Percentiles rank a stretch among this genome's conserved stretches.
Conservation (phyloP, 2,113 vertebrate genomes). For the Colinus virginianus region DNA sequence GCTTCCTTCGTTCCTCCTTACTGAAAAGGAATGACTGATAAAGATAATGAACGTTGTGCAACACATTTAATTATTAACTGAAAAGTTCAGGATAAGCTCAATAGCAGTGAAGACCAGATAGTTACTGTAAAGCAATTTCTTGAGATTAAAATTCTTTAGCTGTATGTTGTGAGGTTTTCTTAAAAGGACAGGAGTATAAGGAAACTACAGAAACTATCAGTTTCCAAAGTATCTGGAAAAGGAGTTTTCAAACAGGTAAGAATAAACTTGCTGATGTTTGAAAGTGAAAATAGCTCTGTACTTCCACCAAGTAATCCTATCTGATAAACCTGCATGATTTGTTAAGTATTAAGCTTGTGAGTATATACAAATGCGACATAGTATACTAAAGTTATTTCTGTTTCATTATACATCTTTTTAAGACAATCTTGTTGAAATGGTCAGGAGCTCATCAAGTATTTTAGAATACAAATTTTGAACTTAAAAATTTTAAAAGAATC, state of each 20-base stretch:
- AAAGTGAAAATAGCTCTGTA: neutral
- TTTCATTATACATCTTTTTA: neutral
- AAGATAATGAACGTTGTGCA: neutral
- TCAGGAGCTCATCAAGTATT: neutral
- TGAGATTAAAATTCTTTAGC: neutral
- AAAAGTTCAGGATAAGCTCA: neutral
- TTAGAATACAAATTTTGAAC: neutral
- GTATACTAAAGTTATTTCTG: neutral
- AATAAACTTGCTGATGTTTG: neutral
- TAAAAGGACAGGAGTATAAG: fast-evolving
- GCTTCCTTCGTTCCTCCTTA: neutral
- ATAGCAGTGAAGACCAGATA: neutral
- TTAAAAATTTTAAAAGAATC: neutral
- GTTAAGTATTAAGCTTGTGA: neutral
- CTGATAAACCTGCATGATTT: neutral
- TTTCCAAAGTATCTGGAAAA: neutral
- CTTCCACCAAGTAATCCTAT: neutral
- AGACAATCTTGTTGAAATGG: neutral
- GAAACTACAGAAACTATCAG: neutral
- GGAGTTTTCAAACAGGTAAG: constrained; percentile 12
- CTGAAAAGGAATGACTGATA: neutral
- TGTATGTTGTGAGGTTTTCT: neutral
- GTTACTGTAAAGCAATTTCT: neutral
- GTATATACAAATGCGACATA: neutral
- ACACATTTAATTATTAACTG: constrained; percentile 15